Evolutionary conservation across 2,888 invertebrate species (phyloP).

Genomic region (Dynastes maya): DNA sequence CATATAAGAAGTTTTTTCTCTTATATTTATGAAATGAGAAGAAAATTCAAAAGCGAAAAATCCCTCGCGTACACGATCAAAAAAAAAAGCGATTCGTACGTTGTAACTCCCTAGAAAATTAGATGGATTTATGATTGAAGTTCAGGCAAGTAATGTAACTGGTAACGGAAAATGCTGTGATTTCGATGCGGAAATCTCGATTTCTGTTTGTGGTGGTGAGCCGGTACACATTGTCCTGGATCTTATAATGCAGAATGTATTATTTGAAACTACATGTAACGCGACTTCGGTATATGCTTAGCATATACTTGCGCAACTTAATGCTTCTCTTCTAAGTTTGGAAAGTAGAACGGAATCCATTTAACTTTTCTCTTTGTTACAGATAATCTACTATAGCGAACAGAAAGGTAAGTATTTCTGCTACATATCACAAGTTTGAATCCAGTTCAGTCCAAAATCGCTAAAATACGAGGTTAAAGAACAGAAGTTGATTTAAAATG

Average conservation of each 20-base stretch:
- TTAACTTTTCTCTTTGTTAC: constrained; percentile 9
- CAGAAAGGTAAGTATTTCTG: too few species aligned
- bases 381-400: neutral
- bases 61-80: neutral
- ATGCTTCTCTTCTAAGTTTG: constrained; percentile 1
- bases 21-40: constrained; percentile 32
- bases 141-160: constrained; percentile 29
- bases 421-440: too few species aligned
- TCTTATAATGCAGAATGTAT: constrained; percentile 18
- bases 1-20: constrained; percentile 5
- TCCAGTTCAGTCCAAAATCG: too few species aligned
- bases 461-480: too few species aligned
- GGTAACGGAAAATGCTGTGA: constrained; percentile 31
- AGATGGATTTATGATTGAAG: constrained; percentile 43
- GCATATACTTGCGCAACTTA: neutral
- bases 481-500: too few species aligned
- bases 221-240: neutral
- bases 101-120: constrained; percentile 19
- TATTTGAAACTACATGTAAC: neutral
- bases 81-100: neutral
- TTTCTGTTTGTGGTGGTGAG: constrained; percentile 21
- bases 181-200: constrained; percentile 38
- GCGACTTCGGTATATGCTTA: neutral
- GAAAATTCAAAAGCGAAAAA: constrained; percentile 17
- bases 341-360: neutral